phyloP scores from a whole-genome alignment of 2,797 vertebrate species.

The Micrastur ruficollis region DNA sequence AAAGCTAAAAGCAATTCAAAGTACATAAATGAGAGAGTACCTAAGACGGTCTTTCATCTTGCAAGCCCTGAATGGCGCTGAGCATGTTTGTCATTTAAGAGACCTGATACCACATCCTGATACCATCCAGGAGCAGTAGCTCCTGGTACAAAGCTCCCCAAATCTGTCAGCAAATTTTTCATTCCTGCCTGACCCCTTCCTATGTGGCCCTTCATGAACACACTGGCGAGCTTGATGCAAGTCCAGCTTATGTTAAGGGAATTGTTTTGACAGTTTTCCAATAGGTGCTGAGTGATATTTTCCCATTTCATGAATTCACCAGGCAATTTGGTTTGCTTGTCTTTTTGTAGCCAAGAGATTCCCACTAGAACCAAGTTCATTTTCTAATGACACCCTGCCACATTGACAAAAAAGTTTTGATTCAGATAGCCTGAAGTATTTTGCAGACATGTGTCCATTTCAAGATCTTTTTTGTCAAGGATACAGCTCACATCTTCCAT shows the following conservation, averaged over 20 bases:
- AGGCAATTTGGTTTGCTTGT: neutral
- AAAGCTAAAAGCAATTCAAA: conserved; percentile 13
- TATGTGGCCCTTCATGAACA: neutral
- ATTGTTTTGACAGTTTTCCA: neutral
- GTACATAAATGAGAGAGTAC: neutral
- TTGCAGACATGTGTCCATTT: neutral
- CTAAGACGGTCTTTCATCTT: neutral
- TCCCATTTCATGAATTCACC: neutral
- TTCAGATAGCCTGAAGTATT: neutral
- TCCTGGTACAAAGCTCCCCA: neutral
- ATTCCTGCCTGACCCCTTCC: neutral
- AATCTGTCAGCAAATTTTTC: neutral
- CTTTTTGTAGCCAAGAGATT: neutral
- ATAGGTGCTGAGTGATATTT: neutral
- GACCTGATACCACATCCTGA: neutral
- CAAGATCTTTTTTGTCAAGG: neutral
- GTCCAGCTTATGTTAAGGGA: neutral
- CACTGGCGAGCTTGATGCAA: neutral
- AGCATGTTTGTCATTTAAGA: neutral
- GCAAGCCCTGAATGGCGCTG: neutral
- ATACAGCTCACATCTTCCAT: neutral
- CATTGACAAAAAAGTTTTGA: neutral
- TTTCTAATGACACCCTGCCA: neutral
- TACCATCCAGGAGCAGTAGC: neutral
- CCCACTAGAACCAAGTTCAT: neutral